These are phyloP conservation scores for Deroplatys truncata DNA, from an alignment of 2,888 invertebrate species.

Conservation along the genomic window DNA sequence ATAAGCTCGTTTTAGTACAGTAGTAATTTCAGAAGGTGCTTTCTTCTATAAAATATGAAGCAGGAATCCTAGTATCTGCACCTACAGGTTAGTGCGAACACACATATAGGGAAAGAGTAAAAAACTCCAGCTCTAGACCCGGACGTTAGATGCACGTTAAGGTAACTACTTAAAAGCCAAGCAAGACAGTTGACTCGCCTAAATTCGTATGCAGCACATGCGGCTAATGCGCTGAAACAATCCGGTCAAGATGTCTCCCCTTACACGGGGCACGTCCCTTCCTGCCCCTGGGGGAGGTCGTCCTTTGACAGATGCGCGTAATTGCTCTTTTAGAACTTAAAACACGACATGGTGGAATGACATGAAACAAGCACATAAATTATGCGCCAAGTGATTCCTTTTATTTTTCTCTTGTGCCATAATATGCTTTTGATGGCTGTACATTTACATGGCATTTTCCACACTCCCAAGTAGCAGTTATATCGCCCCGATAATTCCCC, in stretches of 20 bases:
- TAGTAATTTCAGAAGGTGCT: too few species aligned
- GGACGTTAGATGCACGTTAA: background rate
- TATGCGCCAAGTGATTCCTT: background rate
- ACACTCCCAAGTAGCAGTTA: background rate
- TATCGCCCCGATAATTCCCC: background rate
- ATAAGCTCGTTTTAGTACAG: too few species aligned
- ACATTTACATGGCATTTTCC: background rate
- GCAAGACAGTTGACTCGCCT: background rate
- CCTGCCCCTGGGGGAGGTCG: background rate
- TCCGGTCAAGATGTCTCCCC: background rate
- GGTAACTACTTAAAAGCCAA: background rate
- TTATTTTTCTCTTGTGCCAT: background rate
- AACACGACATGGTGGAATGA: background rate
- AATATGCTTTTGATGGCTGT: background rate
- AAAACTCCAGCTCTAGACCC: too few species aligned
- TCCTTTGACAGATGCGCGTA: background rate
- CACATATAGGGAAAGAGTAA: background rate
- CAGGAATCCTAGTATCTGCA: too few species aligned
- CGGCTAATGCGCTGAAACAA: background rate
- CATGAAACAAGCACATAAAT: background rate
- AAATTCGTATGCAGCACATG: background rate
- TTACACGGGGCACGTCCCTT: background rate
- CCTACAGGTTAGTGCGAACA: too few species aligned
- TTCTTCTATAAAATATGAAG: too few species aligned
- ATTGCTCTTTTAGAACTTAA: slow-evolving; percentile 5